Evolutionary conservation across 2,797 vertebrate species (phyloP).

Genomic region (Hydrophis major): DNA sequence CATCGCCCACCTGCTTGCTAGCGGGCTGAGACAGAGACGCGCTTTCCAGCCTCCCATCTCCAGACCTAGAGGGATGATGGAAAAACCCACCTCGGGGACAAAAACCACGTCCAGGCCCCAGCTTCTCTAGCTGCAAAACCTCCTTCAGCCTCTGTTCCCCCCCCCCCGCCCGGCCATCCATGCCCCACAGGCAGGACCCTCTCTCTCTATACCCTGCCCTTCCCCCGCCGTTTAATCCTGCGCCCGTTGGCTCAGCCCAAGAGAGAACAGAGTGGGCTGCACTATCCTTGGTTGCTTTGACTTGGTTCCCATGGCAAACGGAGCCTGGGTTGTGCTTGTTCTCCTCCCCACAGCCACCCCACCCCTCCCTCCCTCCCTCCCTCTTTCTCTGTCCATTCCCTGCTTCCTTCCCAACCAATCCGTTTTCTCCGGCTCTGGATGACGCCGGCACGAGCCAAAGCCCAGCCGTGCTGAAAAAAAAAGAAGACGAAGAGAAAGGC

Average conservation of each 20-base stretch:
- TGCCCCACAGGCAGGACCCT: neutral
- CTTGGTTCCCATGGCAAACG: neutral
- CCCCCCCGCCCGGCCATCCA: neutral
- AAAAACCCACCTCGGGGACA: neutral
- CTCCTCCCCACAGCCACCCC: neutral
- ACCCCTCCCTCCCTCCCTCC: neutral
- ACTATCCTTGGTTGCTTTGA: neutral
- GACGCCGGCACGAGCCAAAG: constrained; percentile 56
- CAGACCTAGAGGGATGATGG: neutral
- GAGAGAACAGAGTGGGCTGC: neutral
- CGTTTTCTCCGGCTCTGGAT: constrained; percentile 48
- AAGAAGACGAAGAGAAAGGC: neutral
- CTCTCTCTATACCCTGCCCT: neutral
- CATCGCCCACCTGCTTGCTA: neutral
- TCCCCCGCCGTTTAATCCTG: neutral
- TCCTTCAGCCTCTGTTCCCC: neutral
- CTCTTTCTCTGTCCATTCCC: neutral
- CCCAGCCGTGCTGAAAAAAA: constrained; percentile 49
- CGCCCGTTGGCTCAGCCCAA: neutral
- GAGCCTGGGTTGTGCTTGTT: neutral
- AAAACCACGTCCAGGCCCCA: fast-evolving
- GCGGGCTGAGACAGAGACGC: neutral
- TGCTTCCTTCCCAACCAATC: neutral
- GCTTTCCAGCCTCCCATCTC: neutral
- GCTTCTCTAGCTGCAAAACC: neutral